Conservation (phyloP, 2,888 invertebrate genomes). For the Agrotis clavis region DNA sequence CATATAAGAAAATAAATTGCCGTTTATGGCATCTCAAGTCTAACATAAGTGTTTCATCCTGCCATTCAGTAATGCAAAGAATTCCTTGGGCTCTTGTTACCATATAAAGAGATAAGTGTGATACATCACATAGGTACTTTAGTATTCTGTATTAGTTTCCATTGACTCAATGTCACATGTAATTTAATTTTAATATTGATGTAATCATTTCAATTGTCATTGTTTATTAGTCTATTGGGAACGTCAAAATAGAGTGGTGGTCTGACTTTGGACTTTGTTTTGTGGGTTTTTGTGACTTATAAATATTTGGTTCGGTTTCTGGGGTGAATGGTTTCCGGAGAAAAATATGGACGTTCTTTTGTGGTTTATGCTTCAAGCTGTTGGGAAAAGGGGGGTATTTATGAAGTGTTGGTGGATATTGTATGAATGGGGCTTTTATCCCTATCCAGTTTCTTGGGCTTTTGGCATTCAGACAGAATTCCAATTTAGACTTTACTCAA, state of each 20-base stretch:
- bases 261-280: background rate
- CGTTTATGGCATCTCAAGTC: background rate
- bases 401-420: background rate
- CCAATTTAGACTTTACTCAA: background rate
- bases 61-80: constrained; percentile 19
- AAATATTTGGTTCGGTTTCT: background rate
- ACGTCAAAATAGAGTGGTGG: background rate
- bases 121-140: constrained; percentile 8
- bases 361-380: background rate
- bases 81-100: constrained; percentile 32
- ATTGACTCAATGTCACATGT: constrained; percentile 16
- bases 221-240: background rate
- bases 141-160: constrained; percentile 11
- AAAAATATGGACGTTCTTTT: background rate
- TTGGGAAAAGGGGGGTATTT: background rate
- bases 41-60: constrained; percentile 41
- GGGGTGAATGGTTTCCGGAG: background rate
- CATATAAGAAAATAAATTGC: constrained; percentile 19
- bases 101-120: background rate
- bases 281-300: background rate
- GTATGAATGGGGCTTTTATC: background rate
- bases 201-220: constrained; percentile 1
- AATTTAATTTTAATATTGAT: constrained; percentile 4
- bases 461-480: background rate
- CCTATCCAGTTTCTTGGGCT: background rate